A percentile compares a stretch with the other conserved stretches of the same genome.
Conservation (phyloP, 2,888 invertebrate genomes). For the Pristionchus mayeri region DNA sequence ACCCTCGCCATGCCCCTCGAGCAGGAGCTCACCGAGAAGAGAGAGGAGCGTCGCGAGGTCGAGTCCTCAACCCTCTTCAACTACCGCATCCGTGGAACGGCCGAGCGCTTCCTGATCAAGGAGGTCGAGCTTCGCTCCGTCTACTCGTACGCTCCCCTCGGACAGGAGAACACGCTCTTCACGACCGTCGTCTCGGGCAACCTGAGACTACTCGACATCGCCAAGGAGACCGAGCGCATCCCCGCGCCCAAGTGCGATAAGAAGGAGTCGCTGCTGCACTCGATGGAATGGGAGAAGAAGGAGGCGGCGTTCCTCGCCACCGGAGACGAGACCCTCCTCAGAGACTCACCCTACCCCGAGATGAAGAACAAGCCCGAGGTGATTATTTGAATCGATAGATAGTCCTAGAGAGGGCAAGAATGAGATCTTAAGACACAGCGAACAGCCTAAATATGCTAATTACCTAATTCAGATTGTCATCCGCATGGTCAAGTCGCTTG, state of each 20-base stretch:
- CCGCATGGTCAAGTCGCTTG: neutral
- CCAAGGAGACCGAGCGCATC: neutral
- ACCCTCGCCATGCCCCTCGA: neutral
- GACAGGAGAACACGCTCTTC: conserved; percentile 44
- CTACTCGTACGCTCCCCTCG: conserved; percentile 47
- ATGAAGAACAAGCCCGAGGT: conserved; percentile 60
- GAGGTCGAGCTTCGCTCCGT: conserved; percentile 49
- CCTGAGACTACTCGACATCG: conserved; percentile 30
- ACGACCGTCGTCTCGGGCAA: conserved; percentile 27
- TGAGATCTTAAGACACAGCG: too few species aligned
- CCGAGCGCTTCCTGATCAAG: conserved; percentile 47
- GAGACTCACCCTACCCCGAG: conserved; percentile 50
- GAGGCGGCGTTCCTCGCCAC: conserved; percentile 67
- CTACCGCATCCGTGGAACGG: conserved; percentile 48
- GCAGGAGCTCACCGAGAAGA: conserved; percentile 31
- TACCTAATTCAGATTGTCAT: conserved; percentile 50
- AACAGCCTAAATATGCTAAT: too few species aligned
- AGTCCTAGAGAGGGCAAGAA: too few species aligned
- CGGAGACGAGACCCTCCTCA: conserved; percentile 63
- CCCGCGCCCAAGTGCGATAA: conserved; percentile 20
- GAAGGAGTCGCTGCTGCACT: conserved; percentile 65
- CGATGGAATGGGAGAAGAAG: conserved; percentile 58
- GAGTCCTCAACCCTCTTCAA: conserved; percentile 56
- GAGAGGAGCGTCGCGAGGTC: conserved; percentile 41
- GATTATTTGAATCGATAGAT: too few species aligned